A percentile compares a stretch with the other conserved stretches of the same genome.
phyloP scores from a whole-genome alignment of 2,888 invertebrate genomes.

The Drosophila dives region DNA sequence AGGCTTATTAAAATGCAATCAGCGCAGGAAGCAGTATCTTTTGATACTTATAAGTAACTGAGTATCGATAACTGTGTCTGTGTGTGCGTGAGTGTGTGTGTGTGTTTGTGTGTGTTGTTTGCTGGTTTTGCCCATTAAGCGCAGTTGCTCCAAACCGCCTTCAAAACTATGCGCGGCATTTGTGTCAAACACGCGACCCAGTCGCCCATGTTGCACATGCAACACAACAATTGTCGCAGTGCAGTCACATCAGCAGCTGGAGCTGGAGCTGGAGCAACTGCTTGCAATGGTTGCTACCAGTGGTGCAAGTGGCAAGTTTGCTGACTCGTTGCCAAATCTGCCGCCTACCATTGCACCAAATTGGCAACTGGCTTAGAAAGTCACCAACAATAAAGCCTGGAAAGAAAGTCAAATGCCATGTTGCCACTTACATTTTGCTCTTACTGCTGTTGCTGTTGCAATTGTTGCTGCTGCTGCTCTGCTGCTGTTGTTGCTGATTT shows the following conservation, averaged over 20 bases:
- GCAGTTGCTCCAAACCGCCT: conserved; percentile 73
- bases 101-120: conserved; percentile 13
- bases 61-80: conserved; percentile 16
- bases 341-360: conserved; percentile 66
- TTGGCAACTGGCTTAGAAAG: conserved; percentile 80
- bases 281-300: conserved; percentile 31
- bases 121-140: conserved; percentile 74
- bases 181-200: conserved; percentile 81
- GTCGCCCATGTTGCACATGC: conserved; percentile 52
- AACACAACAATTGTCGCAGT: conserved; percentile 64
- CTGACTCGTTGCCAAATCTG: conserved; percentile 60
- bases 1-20: conserved; percentile 76
- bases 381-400: conserved; percentile 58
- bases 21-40: conserved; percentile 67
- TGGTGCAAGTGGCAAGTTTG: conserved; percentile 34
- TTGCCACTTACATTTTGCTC: conserved; percentile 66
- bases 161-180: conserved; percentile 79
- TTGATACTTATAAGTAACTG: conserved; percentile 17
- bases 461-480: conserved; percentile 25
- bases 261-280: not conserved
- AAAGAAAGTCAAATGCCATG: conserved; percentile 73
- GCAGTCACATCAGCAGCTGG: not conserved
- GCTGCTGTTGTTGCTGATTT: conserved; percentile 33
- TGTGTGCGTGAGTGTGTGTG: conserved; percentile 18
- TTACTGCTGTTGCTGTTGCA: conserved; percentile 44